Evolutionary conservation across 2,888 invertebrate genomes (phyloP), one percentile per base, ranked within the genome.

Genomic region (Rhamphomyia laevipes): DNA sequence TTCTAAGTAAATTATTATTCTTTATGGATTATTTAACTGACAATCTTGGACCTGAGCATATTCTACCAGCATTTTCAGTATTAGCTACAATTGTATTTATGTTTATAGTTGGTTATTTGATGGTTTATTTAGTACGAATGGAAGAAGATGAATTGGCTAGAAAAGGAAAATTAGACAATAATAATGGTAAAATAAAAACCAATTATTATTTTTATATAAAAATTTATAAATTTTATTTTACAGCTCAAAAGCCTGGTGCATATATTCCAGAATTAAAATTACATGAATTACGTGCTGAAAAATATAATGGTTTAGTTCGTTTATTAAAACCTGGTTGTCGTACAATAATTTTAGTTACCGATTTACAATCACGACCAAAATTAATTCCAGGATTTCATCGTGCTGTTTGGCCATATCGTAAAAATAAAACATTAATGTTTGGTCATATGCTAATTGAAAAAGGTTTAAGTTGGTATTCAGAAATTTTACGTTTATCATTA

Each of bases 361-460:
- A 97, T 70, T 76, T 82, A 65, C 87, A 91, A 63, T 87, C 88
- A 50, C 85, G 92, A 46, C 78, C 86, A 54, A 86, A 86, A 63
- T 74, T 99, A 44, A 76, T 96, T 53, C 87, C 91, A 41, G 85
- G 86, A 53, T 99, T 94, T 74, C 93, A 94, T 67, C 84, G 84
- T 71, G 85, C 88, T 53, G 86, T 96, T 51, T 94, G 93, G 86
- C 95, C 96, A 4, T 94, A 96, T 65, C 81, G 96, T 66, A 90
- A 89, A 69, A 95, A 95, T 74, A 96, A 95, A 73, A 95, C 94
- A 0, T 77, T 99, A 51, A 81, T 93, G 74, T 99, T 97, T 75
- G 89, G 91, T 23, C 93, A 88, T 66, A 80, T 97, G 74, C 81
- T 88, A 60, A 80, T 97, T 61, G 95, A 96, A 67, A 84, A 93